Percentiles rank a stretch among this genome's conserved stretches.
phyloP scores from a whole-genome alignment of 2,113 vertebrate genomes.

The Petromus typicus region DNA sequence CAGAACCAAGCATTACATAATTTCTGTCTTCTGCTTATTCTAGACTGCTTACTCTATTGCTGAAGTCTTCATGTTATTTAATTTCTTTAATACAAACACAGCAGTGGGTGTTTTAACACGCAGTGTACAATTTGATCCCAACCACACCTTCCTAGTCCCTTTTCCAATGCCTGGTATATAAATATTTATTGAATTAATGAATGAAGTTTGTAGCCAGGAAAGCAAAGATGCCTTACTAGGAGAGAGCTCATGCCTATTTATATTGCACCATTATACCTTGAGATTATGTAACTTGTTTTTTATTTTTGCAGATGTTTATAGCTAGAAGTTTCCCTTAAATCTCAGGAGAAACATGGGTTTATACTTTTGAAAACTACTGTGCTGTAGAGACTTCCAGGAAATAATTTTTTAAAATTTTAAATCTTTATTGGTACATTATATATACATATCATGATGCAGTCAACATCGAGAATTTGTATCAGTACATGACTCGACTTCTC shows the following conservation, averaged over 20 bases:
- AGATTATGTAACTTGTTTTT: not conserved
- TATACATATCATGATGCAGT: no score
- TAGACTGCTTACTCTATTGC: constrained; percentile 14
- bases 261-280: not conserved
- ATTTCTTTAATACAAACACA: not conserved
- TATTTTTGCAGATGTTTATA: not conserved
- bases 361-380: not conserved
- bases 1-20: not conserved
- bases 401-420: no score
- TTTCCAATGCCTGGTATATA: not conserved
- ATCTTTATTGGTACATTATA: no score
- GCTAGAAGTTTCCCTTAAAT: not conserved
- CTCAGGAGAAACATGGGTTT: not conserved
- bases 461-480: no score
- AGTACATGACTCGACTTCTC: no score
- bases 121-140: not conserved
- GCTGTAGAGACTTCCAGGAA: not conserved
- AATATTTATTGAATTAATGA: constrained; percentile 20
- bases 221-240: constrained; percentile 2
- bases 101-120: not conserved
- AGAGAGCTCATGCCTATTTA: not conserved
- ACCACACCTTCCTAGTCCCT: not conserved
- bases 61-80: not conserved
- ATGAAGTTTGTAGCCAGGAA: not conserved
- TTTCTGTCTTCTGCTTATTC: not conserved